Conservation (phyloP, 2,797 vertebrate species). For the Poeciliopsis gracilis region DNA sequence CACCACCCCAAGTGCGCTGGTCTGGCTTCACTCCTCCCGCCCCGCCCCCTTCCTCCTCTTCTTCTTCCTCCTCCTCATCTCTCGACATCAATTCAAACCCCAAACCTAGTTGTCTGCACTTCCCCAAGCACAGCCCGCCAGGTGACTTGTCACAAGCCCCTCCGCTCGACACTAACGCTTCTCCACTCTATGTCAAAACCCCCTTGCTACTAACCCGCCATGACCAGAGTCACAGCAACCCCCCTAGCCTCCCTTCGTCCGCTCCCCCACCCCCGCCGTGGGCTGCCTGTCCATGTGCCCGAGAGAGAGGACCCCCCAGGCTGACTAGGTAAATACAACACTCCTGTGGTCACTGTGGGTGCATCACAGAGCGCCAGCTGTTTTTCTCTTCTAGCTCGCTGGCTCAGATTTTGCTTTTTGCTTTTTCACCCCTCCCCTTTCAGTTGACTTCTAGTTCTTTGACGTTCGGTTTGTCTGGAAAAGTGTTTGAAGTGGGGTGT, state of each 20-base stretch:
- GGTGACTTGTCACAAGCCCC: slow-evolving; percentile 76
- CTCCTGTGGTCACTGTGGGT: slow-evolving; percentile 66
- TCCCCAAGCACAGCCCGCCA: slow-evolving; percentile 82
- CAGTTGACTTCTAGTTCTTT: slow-evolving; percentile 71
- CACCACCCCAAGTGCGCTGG: slow-evolving; percentile 81
- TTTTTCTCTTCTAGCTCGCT: slow-evolving; percentile 67
- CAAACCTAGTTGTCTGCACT: slow-evolving; percentile 85
- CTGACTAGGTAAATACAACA: slow-evolving; percentile 90
- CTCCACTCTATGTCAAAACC: slow-evolving; percentile 85
- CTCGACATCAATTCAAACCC: slow-evolving; percentile 87
- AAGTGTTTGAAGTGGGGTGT: slow-evolving; percentile 69
- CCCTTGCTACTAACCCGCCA: slow-evolving; percentile 84
- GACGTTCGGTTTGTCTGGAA: slow-evolving; percentile 74
- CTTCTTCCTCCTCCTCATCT: slow-evolving; percentile 82
- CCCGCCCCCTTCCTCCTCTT: slow-evolving; percentile 78
- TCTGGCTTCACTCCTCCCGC: slow-evolving; percentile 81
- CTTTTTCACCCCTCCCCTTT: slow-evolving; percentile 56
- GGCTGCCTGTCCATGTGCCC: slow-evolving; percentile 86
- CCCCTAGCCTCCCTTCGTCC: slow-evolving; percentile 84
- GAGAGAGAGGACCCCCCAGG: slow-evolving; percentile 89
- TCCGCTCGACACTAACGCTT: slow-evolving; percentile 78
- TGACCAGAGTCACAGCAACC: slow-evolving; percentile 80
- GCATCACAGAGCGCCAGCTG: slow-evolving; percentile 62
- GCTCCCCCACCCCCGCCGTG: slow-evolving; percentile 79
- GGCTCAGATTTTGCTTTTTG: slow-evolving; percentile 64